Base-by-base conservation (phyloP, 2,888 invertebrate genomes). In the Lepidocyrtoides sp. region DNA sequence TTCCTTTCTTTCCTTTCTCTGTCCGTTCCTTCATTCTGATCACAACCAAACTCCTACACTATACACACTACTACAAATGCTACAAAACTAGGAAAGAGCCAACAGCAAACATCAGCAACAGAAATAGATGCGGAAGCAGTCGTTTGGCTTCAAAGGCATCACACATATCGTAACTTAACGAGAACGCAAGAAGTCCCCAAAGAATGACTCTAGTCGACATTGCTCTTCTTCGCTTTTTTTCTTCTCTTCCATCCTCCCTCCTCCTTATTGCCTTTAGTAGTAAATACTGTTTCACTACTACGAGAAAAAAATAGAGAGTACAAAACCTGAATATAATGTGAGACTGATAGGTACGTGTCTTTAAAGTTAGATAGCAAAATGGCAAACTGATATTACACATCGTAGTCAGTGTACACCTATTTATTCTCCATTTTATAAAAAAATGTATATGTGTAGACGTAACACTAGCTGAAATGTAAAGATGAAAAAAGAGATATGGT, bases 111-210 rank as follows among this genome's bases (percentile, higher is more conserved):
- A 29, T 29, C 3, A 79, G 54, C 54, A 79, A 36, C 36, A 75
- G 14, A 48, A 12, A 17, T 5, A 44, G 48, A 81, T 41, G 63
- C 41, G 77, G 77, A 79, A 82, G 60, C 63, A 82, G 82, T 79
- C 82, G 82, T 82, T 44, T 23, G 63, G 82, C 82, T 82, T 82
- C 82, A 82, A 60, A 81, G 29, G 54, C 54, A 79, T n/a, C n/a
- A n/a, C 54, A 79, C 29, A 79, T 29, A 36, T 79, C 36, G 51
- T 54, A 82, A 63, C 32, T 60, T 82, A 82, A 44, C 63, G 60
- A 82, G 85, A 72, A 17, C 32, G 54, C n/a, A 85, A 75, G 77
- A 86, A 60, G 75, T 86, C 86, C 86, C 86, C 23, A 57, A 77
- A 86, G 86, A 77, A 77, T 77, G 77, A 57, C 77, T 72, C 20